phyloP scores from a whole-genome alignment of 2,797 vertebrate species.

The Artibeus jamaicensis region DNA sequence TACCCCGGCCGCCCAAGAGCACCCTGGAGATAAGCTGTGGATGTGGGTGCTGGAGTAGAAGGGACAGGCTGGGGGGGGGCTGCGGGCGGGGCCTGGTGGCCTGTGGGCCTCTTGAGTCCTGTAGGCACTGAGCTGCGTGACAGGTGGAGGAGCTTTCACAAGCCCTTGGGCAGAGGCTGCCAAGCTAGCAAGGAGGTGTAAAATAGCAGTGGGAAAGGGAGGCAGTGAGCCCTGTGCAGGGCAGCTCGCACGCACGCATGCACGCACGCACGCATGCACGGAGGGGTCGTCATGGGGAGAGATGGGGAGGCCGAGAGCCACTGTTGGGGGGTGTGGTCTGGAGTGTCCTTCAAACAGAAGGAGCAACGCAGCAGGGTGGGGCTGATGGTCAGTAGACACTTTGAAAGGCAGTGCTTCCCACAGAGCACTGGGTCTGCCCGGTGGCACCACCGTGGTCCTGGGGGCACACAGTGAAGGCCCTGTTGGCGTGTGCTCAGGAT shows the following conservation, averaged over 20 bases:
- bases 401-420: not conserved
- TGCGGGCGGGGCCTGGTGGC: not conserved
- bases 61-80: not conserved
- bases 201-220: not conserved
- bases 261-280: too few species aligned
- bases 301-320: not conserved
- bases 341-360: not conserved
- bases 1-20: fast-evolving
- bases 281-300: not conserved
- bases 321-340: fast-evolving
- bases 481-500: not conserved
- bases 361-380: fast-evolving
- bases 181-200: slow-evolving; percentile 17
- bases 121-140: not conserved
- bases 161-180: not conserved
- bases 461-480: not conserved
- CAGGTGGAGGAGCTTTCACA: not conserved
- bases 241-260: fast-evolving
- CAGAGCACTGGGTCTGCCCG: not conserved
- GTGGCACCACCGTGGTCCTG: fast-evolving
- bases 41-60: fast-evolving
- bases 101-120: not conserved
- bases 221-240: not conserved
- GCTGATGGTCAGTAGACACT: not conserved
- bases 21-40: not conserved